Conservation (phyloP, 2,113 vertebrate species). For the Apeltes quadracus region DNA sequence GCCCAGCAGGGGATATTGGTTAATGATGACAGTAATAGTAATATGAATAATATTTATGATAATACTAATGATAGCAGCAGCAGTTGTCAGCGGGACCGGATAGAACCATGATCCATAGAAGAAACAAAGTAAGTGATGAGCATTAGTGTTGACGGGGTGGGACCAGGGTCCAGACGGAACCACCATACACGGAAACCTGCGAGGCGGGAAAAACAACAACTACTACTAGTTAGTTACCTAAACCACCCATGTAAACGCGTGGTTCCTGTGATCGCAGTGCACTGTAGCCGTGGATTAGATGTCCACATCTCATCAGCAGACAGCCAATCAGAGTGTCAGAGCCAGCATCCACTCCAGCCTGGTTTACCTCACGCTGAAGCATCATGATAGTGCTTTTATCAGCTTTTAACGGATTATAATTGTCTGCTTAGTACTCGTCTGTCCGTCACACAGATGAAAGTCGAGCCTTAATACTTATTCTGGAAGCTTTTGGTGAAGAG, state of each 20-base stretch:
- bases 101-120: too few species aligned
- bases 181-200: too few species aligned
- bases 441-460: constrained; percentile 76
- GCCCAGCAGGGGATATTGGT: too few species aligned
- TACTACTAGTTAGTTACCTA: constrained; percentile 55
- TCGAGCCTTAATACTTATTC: constrained; percentile 76
- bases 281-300: constrained; percentile 47
- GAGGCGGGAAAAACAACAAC: too few species aligned
- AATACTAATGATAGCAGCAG: too few species aligned
- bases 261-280: constrained; percentile 65
- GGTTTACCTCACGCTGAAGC: constrained; percentile 58
- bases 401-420: constrained; percentile 79
- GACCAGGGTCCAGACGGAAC: too few species aligned
- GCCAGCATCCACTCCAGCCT: constrained; percentile 32
- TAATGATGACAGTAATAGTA: too few species aligned
- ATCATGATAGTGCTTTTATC: constrained; percentile 74
- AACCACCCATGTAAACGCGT: constrained; percentile 50
- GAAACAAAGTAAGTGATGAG: too few species aligned
- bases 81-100: too few species aligned
- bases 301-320: constrained; percentile 54
- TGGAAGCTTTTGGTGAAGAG: constrained; percentile 72
- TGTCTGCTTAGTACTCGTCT: constrained; percentile 78
- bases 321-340: constrained; percentile 58
- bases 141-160: too few species aligned
- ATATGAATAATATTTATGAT: too few species aligned